A percentile compares a stretch with the other conserved stretches of the same genome.
These are phyloP conservation scores for Periparus ater DNA, from an alignment of 2,797 vertebrate species.

Conservation along the genomic window DNA sequence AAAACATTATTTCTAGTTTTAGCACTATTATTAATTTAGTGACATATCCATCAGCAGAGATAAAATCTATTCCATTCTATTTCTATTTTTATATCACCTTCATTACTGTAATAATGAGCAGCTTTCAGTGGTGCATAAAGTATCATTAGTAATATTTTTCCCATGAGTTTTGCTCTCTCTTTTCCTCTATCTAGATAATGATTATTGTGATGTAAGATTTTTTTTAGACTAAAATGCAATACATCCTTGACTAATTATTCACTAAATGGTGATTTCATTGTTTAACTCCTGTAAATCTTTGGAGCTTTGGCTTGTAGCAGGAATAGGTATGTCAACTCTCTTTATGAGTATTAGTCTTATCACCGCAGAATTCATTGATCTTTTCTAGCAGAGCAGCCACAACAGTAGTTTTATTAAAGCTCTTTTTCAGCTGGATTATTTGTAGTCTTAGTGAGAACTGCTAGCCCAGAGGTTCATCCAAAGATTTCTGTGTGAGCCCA, in stretches of 20 bases:
- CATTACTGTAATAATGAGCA: neutral
- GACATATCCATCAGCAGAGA: neutral
- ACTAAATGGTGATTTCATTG: neutral
- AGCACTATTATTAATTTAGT: conserved; percentile 2
- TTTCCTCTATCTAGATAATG: neutral
- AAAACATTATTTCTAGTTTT: neutral
- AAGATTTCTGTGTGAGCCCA: neutral
- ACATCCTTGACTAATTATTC: neutral
- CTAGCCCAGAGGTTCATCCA: neutral
- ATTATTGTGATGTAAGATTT: neutral
- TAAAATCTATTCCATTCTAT: neutral
- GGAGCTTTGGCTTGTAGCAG: neutral
- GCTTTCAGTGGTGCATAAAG: neutral
- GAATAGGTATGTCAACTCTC: neutral
- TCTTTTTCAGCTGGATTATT: neutral
- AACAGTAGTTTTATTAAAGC: neutral
- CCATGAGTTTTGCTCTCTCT: neutral
- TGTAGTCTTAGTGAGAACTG: neutral
- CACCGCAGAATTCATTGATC: neutral
- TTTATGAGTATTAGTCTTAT: neutral
- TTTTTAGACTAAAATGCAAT: neutral
- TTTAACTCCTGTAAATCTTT: neutral
- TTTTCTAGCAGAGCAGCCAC: neutral
- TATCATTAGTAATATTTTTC: neutral
- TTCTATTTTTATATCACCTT: conserved; percentile 35